Evolutionary conservation across 2,797 vertebrate species (phyloP).

Genomic region (Falco novaeseelandiae): DNA sequence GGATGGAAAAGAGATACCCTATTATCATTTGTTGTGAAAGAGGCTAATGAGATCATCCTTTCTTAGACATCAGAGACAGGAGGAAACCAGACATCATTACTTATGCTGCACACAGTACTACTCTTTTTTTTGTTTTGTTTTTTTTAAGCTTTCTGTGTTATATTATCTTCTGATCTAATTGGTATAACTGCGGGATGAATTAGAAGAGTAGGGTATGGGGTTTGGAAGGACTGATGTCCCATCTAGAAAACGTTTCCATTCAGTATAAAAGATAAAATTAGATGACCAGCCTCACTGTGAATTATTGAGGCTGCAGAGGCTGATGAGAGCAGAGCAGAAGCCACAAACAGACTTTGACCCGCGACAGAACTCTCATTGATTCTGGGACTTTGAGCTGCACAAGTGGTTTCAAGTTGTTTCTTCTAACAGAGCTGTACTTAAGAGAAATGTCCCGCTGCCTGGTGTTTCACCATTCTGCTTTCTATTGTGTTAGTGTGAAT

Average conservation of each 20-base stretch:
- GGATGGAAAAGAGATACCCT: neutral
- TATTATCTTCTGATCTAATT: neutral
- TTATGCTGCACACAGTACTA: neutral
- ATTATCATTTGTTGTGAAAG: neutral
- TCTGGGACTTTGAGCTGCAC: neutral
- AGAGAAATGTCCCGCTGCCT: neutral
- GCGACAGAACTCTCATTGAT: neutral
- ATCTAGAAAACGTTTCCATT: neutral
- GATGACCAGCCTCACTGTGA: neutral
- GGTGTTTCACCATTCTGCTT: neutral
- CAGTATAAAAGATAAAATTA: neutral
- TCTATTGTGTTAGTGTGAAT: neutral
- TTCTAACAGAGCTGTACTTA: neutral
- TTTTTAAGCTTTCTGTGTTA: neutral
- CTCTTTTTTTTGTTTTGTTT: neutral
- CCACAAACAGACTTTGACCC: neutral
- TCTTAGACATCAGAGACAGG: neutral
- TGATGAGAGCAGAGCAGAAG: neutral
- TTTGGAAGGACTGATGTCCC: neutral
- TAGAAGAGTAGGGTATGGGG: neutral
- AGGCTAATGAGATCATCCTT: conserved; percentile 6
- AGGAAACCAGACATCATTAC: neutral
- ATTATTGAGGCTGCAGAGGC: neutral
- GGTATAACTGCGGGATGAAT: neutral
- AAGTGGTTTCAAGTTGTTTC: neutral